Conservation (phyloP, 2,113 vertebrate genomes). For the Chionis minor region DNA sequence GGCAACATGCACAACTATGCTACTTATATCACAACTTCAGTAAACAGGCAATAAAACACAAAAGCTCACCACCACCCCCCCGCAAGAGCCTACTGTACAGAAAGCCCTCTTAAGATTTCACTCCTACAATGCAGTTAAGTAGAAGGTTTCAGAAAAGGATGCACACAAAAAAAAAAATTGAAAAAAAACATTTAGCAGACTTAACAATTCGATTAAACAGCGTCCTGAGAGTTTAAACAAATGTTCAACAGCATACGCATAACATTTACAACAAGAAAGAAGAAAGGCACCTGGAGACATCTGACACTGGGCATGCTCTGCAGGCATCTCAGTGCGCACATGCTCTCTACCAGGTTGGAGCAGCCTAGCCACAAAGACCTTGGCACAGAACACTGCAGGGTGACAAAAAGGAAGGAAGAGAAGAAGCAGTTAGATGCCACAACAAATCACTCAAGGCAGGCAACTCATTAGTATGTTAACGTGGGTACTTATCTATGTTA, state of each 20-base stretch:
- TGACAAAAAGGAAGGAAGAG: conserved; percentile 94
- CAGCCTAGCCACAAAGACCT: conserved; percentile 99
- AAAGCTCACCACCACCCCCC: conserved; percentile 22
- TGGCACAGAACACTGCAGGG: conserved; percentile 99
- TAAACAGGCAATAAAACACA: conserved; percentile 63
- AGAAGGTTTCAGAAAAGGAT: conserved; percentile 75
- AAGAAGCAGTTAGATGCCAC: conserved; percentile 90
- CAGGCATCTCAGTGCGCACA: conserved; percentile 99
- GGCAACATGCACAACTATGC: conserved; percentile 74
- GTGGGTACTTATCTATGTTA: conserved; percentile 59
- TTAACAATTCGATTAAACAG: conserved; percentile 80
- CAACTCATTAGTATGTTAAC: conserved; percentile 78
- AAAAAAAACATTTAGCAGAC: conserved; percentile 76
- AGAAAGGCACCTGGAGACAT: conserved; percentile 99
- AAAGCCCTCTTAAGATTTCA: conserved; percentile 49
- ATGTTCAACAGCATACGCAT: conserved; percentile 83
- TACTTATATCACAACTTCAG: conserved; percentile 60
- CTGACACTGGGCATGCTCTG: conserved; percentile 99
- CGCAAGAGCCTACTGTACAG: conserved; percentile 12
- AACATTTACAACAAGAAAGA: conserved; percentile 90
- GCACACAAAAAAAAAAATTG: conserved; percentile 53
- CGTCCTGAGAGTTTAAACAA: conserved; percentile 81
- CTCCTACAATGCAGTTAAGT: conserved; percentile 50
- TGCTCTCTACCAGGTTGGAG: conserved; percentile 99
- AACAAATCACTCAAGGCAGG: conserved; percentile 83